Evolutionary conservation across 2,113 vertebrate species (phyloP), one percentile per base, ranked within the genome.

Genomic region (Lutjanus erythropterus): DNA sequence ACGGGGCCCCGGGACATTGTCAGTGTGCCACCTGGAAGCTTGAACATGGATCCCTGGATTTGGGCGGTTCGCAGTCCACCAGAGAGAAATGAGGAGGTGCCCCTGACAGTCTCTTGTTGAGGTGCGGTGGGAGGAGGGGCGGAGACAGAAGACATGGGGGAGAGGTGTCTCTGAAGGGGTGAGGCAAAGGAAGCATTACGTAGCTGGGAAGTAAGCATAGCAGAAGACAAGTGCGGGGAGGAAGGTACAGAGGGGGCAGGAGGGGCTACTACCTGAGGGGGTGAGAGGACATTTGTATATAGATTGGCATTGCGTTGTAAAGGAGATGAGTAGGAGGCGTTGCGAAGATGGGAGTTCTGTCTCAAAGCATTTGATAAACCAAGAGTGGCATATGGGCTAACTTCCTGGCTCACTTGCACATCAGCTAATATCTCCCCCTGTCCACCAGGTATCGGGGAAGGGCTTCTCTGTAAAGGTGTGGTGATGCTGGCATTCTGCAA

Each of bases 191-290:
- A 92, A 55, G 93, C 88, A 85, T 90, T 93, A 52, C 81, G 88
- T 47, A 95, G 73, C 79, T 94, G 93, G 23, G 93, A 72, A 67
- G 75, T 93, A 69, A 92, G 82, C 78, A 94, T 86, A 81, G 92
- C 70, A n/a, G 91, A 88, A 29, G 94, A 94, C 52, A 94, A 81
- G 12, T 91, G 73, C 66, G 94, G 91, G 18, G 93, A 86, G 64
- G 90, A 81, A 6, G 69, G 46, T 18, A 64, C 37, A 75, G 83
- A 71, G 5, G 80, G 49, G 23, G 56, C 31, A 46, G 21, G 39
- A 69, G 65, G 31, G 39, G 52, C 58, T 70, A 67, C 52, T 70
- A 41, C 37, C 71, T 92, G 50, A 62, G 65, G 71, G 9, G 90
- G 81, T 27, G 87, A 66, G 23, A 86, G 66, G n/a, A 93, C 89